Evolutionary conservation across 2,888 invertebrate genomes (phyloP).

Genomic region (Blastobasis lacticolella): DNA sequence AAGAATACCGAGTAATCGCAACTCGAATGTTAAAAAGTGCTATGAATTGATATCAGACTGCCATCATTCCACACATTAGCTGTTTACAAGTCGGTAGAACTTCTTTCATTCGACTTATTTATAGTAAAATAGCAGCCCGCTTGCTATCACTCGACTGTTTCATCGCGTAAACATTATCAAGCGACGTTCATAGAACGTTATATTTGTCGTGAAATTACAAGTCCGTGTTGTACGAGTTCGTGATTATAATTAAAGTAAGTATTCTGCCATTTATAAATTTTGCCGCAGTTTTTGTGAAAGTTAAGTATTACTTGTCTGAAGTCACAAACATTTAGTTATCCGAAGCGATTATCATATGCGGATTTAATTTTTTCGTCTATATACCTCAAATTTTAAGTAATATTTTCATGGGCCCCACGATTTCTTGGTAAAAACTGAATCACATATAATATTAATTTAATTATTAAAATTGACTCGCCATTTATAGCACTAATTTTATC

Average conservation of each 20-base stretch:
- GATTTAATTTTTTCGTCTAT: conserved; percentile 1
- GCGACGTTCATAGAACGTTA: not conserved
- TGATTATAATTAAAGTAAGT: too few relatives aligned
- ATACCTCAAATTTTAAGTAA: conserved; percentile 2
- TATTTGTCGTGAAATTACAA: too few relatives aligned
- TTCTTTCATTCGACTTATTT: not conserved
- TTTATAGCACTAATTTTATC: conserved; percentile 1
- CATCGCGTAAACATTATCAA: not conserved
- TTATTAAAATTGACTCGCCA: conserved; percentile 2
- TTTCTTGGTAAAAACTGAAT: conserved; percentile 2
- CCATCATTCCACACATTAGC: not conserved
- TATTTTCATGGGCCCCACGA: conserved; percentile 5
- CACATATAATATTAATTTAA: conserved; percentile 1
- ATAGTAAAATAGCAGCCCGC: not conserved
- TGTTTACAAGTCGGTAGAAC: not conserved
- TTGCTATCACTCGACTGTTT: not conserved
- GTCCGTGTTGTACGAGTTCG: too few relatives aligned
- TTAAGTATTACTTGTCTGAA: too few relatives aligned
- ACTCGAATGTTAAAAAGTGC: conserved; percentile 1
- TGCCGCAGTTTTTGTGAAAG: too few relatives aligned
- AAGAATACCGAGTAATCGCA: conserved; percentile 6
- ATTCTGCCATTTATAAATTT: too few relatives aligned
- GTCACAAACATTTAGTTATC: too few relatives aligned
- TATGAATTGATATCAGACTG: not conserved
- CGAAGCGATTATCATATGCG: not conserved